Evolutionary conservation across 2,888 invertebrate genomes (phyloP).

Genomic region (Dicroscelio sp.): DNA sequence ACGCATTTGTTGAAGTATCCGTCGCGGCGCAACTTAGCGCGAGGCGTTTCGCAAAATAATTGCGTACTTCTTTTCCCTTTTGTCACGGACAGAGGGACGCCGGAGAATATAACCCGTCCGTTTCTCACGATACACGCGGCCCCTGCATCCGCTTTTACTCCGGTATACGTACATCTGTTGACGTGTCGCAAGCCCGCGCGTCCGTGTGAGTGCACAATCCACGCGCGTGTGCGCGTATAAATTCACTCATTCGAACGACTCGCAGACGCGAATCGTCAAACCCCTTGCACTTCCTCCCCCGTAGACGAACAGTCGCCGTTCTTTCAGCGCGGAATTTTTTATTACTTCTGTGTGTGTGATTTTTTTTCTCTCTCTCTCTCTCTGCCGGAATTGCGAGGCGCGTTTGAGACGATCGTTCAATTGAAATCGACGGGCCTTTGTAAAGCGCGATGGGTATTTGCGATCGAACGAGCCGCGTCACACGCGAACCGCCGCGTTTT

Average conservation of each 20-base stretch:
- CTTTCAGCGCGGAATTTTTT: too few species aligned
- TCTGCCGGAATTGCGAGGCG: not conserved
- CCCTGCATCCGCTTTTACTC: conserved; percentile 75
- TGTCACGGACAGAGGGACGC: conserved; percentile 74
- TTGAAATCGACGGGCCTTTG: conserved; percentile 38
- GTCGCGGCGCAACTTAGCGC: conserved; percentile 69
- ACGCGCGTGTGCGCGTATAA: not conserved
- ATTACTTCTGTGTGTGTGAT: too few species aligned
- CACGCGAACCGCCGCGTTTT: conserved; percentile 31
- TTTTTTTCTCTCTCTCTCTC: not conserved
- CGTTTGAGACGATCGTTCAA: too few species aligned
- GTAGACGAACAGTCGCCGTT: too few species aligned
- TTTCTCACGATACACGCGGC: conserved; percentile 77
- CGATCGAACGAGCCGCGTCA: conserved; percentile 16
- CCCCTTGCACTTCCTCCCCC: too few species aligned
- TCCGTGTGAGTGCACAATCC: too few species aligned
- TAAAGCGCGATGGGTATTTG: too few species aligned
- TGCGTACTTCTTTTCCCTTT: conserved; percentile 78
- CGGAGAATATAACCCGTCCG: conserved; percentile 73
- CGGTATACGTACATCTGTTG: conserved; percentile 2
- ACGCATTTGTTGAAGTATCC: conserved; percentile 74
- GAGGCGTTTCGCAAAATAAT: conserved; percentile 78
- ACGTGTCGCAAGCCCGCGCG: conserved; percentile 9
- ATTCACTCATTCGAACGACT: too few species aligned
- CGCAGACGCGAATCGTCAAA: too few species aligned